Evolutionary conservation across 2,113 vertebrate species (phyloP).

Genomic region (Tringa solitaria): DNA sequence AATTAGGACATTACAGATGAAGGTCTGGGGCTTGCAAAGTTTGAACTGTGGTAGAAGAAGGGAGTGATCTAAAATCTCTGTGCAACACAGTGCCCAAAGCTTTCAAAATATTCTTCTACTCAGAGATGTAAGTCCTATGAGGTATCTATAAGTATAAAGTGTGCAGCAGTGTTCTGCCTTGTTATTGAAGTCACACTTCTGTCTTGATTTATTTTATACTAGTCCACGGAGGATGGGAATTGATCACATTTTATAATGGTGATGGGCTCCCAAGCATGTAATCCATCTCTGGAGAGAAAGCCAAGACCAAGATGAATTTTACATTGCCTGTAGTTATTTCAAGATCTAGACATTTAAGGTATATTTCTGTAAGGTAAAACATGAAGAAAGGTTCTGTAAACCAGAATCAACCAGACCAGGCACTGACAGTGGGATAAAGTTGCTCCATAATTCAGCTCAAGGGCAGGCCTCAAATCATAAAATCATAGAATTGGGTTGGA

Average conservation of each 20-base stretch:
- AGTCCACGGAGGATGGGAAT: not conserved
- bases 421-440: not conserved
- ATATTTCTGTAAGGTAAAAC: not conserved
- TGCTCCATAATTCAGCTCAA: not conserved
- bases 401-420: not conserved
- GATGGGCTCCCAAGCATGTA: not conserved
- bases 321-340: not conserved
- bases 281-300: not conserved
- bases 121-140: rapidly evolving
- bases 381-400: not conserved
- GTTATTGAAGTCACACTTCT: not conserved
- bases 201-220: not conserved
- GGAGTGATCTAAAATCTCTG: not conserved
- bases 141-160: not conserved
- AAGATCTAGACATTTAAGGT: not conserved
- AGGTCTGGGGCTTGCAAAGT: not conserved
- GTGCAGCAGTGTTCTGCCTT: not conserved
- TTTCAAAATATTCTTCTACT: not conserved
- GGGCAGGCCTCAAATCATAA: not conserved
- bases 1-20: not conserved
- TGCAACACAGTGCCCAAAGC: not conserved
- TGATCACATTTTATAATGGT: not conserved
- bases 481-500: not conserved
- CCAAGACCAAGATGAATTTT: not conserved
- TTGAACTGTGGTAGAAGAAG: not conserved